Evolutionary conservation across 1,140 invertebrate genomes (phyloP), one percentile per base, ranked within the genome.

Genomic region (Hycleus cichorii): DNA sequence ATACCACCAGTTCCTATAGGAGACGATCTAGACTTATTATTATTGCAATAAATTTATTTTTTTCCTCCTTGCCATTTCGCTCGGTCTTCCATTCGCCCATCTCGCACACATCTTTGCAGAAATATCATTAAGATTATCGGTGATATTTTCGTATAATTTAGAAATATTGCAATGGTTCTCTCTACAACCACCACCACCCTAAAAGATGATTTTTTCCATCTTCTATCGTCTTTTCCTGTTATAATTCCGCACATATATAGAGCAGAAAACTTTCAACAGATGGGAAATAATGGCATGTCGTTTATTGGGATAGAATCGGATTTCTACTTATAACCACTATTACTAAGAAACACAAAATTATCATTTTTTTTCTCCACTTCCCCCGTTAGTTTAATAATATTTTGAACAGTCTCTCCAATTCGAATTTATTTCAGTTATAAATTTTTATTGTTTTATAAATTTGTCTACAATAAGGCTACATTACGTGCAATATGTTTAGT

Each of bases 81-180:
- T 42, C 39, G 39, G 46, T 18, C 39, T 53, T 59, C 52, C 50
- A 46, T 58, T 58, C 46, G 18, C 4, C 32, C 7, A 32, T 46
- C 48, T 39, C 32, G 25, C 56, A 39, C 54, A 54, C 51, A 55
- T 53, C 55, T 54, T 51, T 55, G 4, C 4, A 45, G 49, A 59
- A 59, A 58, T 62, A 58, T 62, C 60, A 57, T 62, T 62, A 62
- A 58, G 60, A 62, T 53, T 58, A 62, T 62, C 55, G 60, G 60
- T 58, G 60, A 62, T 62, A 62, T 59, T 49, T 32, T 32, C 32
- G 53, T 54, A 42, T 59, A 59, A 59, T 59, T 45, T 59, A 47
- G 58, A 59, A 53, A 54, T 59, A 59, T 50, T 27, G 50, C 51
- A 47, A 59, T 59, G 49, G 44, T 53, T 53, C 12, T 42, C 46